Evolutionary conservation across 2,113 vertebrate species (phyloP).

Genomic region (Melanotaenia duboulayi): DNA sequence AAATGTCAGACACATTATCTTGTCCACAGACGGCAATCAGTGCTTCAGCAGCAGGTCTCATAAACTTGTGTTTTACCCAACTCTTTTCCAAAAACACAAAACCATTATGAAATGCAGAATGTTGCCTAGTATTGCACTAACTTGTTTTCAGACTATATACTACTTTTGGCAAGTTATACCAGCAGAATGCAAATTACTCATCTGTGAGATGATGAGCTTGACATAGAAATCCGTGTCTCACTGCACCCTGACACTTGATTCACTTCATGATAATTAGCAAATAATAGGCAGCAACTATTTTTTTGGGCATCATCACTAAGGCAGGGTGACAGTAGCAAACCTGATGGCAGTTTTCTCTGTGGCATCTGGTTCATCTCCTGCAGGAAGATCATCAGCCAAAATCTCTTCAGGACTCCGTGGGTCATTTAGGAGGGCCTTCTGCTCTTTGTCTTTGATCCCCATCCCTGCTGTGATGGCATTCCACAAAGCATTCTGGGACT

Average conservation of each 20-base stretch:
- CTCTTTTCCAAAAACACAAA: slow-evolving; percentile 19
- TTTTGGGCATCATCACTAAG: not conserved
- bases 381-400: slow-evolving; percentile 89
- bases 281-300: not conserved
- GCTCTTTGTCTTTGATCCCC: slow-evolving; percentile 85
- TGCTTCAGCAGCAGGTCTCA: slow-evolving; percentile 3
- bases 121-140: too few species aligned
- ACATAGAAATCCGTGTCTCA: slow-evolving; percentile 7
- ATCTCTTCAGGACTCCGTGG: slow-evolving; percentile 90
- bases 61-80: slow-evolving; percentile 16
- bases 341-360: slow-evolving; percentile 95
- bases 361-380: slow-evolving; percentile 88
- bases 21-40: slow-evolving; percentile 10
- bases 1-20: slow-evolving; percentile 56
- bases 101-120: not conserved
- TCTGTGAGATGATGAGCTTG: slow-evolving; percentile 20
- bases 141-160: not conserved
- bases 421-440: slow-evolving; percentile 82
- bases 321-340: slow-evolving; percentile 78
- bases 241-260: slow-evolving; percentile 9
- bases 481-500: slow-evolving; percentile 94
- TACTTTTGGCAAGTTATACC: slow-evolving; percentile 1
- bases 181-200: slow-evolving; percentile 29
- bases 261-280: slow-evolving; percentile 2
- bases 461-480: slow-evolving; percentile 88